Evolutionary conservation across 2,113 vertebrate genomes (phyloP).

Genomic region (Saccopteryx bilineata): DNA sequence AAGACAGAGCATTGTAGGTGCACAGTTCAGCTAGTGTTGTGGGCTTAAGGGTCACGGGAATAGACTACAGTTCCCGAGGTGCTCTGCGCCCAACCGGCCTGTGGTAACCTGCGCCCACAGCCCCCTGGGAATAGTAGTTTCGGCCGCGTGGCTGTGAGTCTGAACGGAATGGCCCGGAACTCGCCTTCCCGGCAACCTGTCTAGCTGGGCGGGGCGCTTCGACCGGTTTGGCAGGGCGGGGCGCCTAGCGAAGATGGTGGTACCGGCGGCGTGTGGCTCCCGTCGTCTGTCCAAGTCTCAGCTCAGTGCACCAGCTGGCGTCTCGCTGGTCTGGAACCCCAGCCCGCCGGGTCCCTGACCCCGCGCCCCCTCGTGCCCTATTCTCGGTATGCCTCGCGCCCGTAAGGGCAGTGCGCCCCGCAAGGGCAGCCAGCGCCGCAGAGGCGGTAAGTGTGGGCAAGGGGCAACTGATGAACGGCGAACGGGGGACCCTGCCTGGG

Average conservation of each 20-base stretch:
- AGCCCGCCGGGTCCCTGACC: slow-evolving; percentile 77
- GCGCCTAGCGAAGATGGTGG: slow-evolving; percentile 85
- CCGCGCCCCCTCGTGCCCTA: slow-evolving; percentile 26
- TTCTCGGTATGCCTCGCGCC: slow-evolving; percentile 83
- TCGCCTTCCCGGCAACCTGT: slow-evolving; percentile 76
- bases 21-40: slow-evolving; percentile 39
- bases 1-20: slow-evolving; percentile 73
- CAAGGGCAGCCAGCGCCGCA: slow-evolving; percentile 76
- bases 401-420: slow-evolving; percentile 80
- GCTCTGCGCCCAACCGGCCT: background rate
- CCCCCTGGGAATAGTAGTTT: slow-evolving; percentile 58
- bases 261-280: slow-evolving; percentile 75
- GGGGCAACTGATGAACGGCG: background rate
- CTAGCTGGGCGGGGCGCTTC: slow-evolving; percentile 61
- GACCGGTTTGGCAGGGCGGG: slow-evolving; percentile 64
- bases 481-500: background rate
- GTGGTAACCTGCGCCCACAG: background rate
- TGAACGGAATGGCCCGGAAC: slow-evolving; percentile 31
- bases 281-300: slow-evolving; percentile 46
- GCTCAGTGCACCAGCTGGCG: slow-evolving; percentile 40
- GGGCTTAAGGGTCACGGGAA: background rate
- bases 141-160: background rate
- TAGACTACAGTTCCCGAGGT: slow-evolving; percentile 73
- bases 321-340: slow-evolving; percentile 66
- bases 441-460: slow-evolving; percentile 68